A percentile compares a stretch with the other conserved stretches of the same genome.
Evolutionary conservation across 1,140 invertebrate species (phyloP).

Genomic region (Babylonia areolata): DNA sequence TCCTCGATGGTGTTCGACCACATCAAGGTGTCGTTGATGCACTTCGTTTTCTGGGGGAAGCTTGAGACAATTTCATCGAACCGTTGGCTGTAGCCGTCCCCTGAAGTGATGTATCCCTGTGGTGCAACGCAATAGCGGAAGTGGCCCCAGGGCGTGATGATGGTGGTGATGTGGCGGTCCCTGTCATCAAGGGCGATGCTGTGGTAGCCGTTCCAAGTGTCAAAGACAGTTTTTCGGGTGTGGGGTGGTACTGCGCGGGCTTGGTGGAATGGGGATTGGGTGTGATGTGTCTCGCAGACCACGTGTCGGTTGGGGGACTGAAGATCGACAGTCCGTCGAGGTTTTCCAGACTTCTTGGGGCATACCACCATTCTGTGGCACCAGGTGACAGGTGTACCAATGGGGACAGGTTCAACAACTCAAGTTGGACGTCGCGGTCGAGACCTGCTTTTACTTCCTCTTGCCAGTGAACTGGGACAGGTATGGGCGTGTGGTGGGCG

Average conservation of each 20-base stretch:
- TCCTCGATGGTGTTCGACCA: conserved; percentile 50
- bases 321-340: conserved; percentile 50
- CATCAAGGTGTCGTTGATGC: conserved; percentile 53
- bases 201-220: conserved; percentile 54
- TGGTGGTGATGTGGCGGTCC: conserved; percentile 52
- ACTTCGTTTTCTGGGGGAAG: conserved; percentile 54
- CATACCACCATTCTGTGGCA: conserved; percentile 54
- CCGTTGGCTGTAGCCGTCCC: conserved; percentile 48
- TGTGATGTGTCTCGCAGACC: conserved; percentile 15
- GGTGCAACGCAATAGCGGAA: conserved; percentile 54
- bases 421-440: conserved; percentile 50
- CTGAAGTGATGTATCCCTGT: conserved; percentile 59
- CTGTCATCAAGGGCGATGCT: conserved; percentile 45
- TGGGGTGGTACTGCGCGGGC: conserved; percentile 45
- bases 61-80: conserved; percentile 51
- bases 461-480: conserved; percentile 53
- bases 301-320: conserved; percentile 34
- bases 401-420: conserved; percentile 54
- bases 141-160: conserved; percentile 61
- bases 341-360: conserved; percentile 49
- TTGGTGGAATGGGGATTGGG: too few species aligned
- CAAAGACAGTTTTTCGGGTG: conserved; percentile 47
- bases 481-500: conserved; percentile 39
- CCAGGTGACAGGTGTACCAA: conserved; percentile 52
- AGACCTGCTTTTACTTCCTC: conserved; percentile 50